Evolutionary conservation across 2,888 invertebrate genomes (phyloP).

Genomic region (Meandrusa payeni): DNA sequence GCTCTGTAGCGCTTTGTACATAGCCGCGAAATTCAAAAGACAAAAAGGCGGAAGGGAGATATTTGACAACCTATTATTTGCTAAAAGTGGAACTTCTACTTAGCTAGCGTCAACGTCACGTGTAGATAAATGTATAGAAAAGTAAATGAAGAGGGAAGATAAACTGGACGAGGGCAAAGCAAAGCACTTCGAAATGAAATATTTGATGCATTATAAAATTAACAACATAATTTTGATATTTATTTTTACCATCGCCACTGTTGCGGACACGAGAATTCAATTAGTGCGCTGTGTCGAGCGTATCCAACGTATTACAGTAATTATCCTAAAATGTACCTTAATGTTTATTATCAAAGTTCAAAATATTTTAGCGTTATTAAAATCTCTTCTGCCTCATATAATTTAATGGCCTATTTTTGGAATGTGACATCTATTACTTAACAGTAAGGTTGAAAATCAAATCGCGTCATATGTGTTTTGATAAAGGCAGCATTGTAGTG

Average conservation of each 20-base stretch:
- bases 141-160: no score
- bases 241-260: constrained; percentile 4
- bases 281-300: constrained; percentile 4
- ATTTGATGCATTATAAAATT: constrained; percentile 3
- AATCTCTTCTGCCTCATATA: not conserved
- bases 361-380: constrained; percentile 4
- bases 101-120: no score
- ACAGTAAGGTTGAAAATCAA: constrained; percentile 13
- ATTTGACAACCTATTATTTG: no score
- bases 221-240: constrained; percentile 9
- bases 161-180: no score
- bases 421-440: constrained; percentile 7
- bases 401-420: not conserved
- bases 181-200: no score
- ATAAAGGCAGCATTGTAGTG: not conserved
- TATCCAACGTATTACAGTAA: not conserved
- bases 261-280: constrained; percentile 9
- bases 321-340: constrained; percentile 16
- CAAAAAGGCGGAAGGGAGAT: no score
- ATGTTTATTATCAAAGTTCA: not conserved
- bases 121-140: no score
- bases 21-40: no score
- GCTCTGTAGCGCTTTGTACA: no score
- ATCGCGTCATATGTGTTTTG: not conserved
- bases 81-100: no score